Evolutionary conservation across 2,797 vertebrate species (phyloP).

Genomic region (Squalus acanthias): DNA sequence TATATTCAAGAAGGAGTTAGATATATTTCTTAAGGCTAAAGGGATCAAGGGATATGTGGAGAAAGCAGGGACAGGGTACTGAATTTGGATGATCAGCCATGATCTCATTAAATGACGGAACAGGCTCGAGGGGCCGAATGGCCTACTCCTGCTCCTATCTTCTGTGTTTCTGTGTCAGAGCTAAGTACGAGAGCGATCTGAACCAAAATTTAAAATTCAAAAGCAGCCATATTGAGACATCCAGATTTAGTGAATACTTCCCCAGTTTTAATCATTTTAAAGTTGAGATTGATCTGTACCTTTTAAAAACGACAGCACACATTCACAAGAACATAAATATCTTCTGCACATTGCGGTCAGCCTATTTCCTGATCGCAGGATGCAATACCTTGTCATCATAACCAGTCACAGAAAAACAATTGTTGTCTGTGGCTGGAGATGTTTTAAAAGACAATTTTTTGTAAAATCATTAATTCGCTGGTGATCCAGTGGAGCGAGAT

Average conservation of each 20-base stretch:
- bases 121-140: too few species aligned
- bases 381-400: neutral
- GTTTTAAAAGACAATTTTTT: neutral
- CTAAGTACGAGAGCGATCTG: neutral
- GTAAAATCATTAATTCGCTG: neutral
- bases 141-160: too few species aligned
- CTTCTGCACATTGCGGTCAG: neutral
- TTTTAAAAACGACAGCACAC: neutral
- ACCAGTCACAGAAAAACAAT: neutral
- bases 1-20: too few species aligned
- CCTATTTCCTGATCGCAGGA: neutral
- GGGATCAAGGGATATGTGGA: too few species aligned
- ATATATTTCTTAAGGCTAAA: too few species aligned
- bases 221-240: neutral
- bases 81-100: too few species aligned
- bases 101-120: too few species aligned
- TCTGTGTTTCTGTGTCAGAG: neutral
- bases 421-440: neutral
- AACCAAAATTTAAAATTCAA: neutral
- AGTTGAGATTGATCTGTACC: neutral
- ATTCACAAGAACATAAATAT: neutral
- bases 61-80: too few species aligned
- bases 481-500: neutral
- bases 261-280: neutral
- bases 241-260: neutral